Evolutionary conservation across 30 jellyfish, hydroid and myxozoan genomes (phyloP), one percentile per base, ranked within the genome.

Genomic region (Hydra vulgaris): DNA sequence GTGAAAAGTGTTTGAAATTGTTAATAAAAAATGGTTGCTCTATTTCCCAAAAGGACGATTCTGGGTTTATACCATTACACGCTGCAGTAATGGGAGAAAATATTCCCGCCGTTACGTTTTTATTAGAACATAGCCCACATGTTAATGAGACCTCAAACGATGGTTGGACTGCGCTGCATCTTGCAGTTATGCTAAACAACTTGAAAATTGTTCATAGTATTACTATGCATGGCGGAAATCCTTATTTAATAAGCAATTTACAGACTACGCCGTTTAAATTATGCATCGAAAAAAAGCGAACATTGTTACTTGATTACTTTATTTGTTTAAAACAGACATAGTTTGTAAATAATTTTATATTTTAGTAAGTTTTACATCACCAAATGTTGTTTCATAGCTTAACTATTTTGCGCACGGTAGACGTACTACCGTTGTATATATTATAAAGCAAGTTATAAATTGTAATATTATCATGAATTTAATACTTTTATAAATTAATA

Each of bases 51-150:
- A n/a, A 23, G 8, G 75, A 68, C 16, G 75, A 68, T 68, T 7
- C 25, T 3, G 75, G 75, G 8, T 68, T 68, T 15, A n/a, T 68
- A 68, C 75, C 75, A 1, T 68, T 68, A 68, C 75, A 68, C 27
- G 25, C 75, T 3, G 75, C 75, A 68, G 75, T 68, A 3, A 68
- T 68, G 75, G 75, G 26, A 68, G 75, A 23, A 68, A 68, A 68
- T 15, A 68, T 68, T 4, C 26, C 7, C 7, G 16, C 75, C 4
- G 15, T 68, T 20, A 20, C 27, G 75, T 23, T 68, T 20, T 23
- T 68, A 15, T 16, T 68, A 8, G 75, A 68, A 15, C 27, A 68
- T 68, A 68, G 8, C 25, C 8, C 26, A 8, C 27, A 23, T 23
- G 27, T 16, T 4, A 68, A 68, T 15, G 75, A 68, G 27, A 68